phyloP scores from a whole-genome alignment of 2,888 invertebrate genomes.

The Andrena haemorrhoa region DNA sequence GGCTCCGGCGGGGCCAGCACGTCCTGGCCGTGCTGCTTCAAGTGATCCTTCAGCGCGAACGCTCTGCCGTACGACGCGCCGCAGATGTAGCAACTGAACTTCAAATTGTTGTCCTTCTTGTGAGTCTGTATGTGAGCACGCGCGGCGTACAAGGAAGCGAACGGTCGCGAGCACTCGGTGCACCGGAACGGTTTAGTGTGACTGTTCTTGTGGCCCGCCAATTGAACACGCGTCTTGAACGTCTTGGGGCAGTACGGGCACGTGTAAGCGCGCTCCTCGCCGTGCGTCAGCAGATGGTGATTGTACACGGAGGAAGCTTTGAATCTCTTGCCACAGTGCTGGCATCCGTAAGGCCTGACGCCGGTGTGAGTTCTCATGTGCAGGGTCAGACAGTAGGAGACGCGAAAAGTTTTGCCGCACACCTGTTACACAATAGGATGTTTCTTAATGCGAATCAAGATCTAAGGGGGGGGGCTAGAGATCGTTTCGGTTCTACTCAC shows the following conservation, averaged over 20 bases:
- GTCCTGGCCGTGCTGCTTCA: constrained; percentile 88
- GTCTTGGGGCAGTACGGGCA: constrained; percentile 92
- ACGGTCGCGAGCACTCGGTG: constrained; percentile 90
- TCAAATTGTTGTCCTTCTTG: constrained; percentile 89
- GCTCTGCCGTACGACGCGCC: constrained; percentile 92
- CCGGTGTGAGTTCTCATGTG: constrained; percentile 93
- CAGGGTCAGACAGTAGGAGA: constrained; percentile 91
- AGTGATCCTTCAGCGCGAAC: constrained; percentile 91
- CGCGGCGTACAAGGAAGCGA: constrained; percentile 92
- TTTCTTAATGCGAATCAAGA: constrained; percentile 10
- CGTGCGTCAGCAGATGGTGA: constrained; percentile 91
- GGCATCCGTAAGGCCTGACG: constrained; percentile 91
- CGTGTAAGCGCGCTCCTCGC: constrained; percentile 90
- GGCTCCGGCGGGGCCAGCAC: constrained; percentile 81
- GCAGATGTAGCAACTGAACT: constrained; percentile 89
- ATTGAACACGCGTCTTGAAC: constrained; percentile 92
- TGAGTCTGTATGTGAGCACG: constrained; percentile 92
- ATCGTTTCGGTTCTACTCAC: constrained; percentile 62
- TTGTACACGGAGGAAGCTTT: constrained; percentile 93
- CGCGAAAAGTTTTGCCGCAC: constrained; percentile 92
- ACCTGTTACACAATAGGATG: constrained; percentile 83
- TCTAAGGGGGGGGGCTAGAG: not conserved
- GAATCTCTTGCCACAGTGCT: constrained; percentile 90
- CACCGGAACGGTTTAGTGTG: constrained; percentile 93
- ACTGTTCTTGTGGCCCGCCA: constrained; percentile 92